Evolutionary conservation across 2,888 invertebrate species (phyloP), one percentile per base, ranked within the genome.

Genomic region (Gymnocheta viridis): DNA sequence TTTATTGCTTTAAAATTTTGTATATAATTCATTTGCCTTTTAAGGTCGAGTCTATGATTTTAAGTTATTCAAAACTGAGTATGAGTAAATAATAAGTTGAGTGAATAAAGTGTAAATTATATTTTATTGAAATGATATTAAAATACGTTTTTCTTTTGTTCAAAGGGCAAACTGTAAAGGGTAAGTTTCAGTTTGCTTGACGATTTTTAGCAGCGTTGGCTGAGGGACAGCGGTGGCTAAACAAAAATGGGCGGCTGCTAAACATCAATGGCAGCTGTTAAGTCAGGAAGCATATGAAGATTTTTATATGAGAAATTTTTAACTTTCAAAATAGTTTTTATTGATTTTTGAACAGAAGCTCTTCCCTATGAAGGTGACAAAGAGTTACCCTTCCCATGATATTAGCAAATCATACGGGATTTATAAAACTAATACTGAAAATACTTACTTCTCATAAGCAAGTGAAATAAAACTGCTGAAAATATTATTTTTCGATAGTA

Each of bases 401-500:
- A n/a, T n/a, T n/a, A n/a, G n/a, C n/a, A n/a, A n/a, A n/a, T n/a
- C n/a, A n/a, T n/a, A n/a, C n/a, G n/a, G 6, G n/a, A 27, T 51
- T 22, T 14, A 22, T 1, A 10, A 14, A 24, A 54, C n/a, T n/a
- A 27, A 49, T 10, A 22, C 12, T 22, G 7, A 7, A 10, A 35
- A 14, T 29, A 64, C 76, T 76, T 66, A 76, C 76, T 2, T 0
- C 6, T 19, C 9, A n/a, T 5, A 6, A 24, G 38, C 2, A 0
- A 14, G 3, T 58, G 1, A 27, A 81, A 74, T 67, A 74, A 74
- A 54, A 54, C 35, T 5, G 2, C 22, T 32, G 3, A 4, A 1
- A 60, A 38, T 14, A 14, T 60, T 81, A 27, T 27, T 82, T 67
- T 74, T 74, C 74, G 74, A 69, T 69, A 82, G 81, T 82, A 70